phyloP scores from a whole-genome alignment of 1,140 invertebrate genomes.

The Dryas iulia region DNA sequence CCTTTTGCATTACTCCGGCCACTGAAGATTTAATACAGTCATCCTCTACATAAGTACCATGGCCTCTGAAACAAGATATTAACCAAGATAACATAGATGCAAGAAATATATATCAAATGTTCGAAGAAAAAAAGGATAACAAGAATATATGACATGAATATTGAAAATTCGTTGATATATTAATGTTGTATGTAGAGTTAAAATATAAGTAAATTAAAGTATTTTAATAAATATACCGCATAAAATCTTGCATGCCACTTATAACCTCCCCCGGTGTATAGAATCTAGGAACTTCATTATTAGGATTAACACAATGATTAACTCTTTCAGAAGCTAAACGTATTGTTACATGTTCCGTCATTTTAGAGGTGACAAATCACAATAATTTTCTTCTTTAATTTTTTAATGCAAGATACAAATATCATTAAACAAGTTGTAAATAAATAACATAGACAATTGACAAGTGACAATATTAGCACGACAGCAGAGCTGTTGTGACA shows the following conservation, averaged over 20 bases:
- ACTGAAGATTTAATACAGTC: slow-evolving; percentile 93
- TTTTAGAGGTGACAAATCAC: slow-evolving; percentile 31
- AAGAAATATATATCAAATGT: too few species aligned
- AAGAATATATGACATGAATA: too few species aligned
- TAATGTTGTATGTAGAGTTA: too few species aligned
- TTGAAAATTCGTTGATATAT: too few species aligned
- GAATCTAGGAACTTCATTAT: slow-evolving; percentile 82
- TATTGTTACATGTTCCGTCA: slow-evolving; percentile 79
- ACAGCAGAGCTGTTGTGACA: too few species aligned
- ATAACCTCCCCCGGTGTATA: slow-evolving; percentile 94
- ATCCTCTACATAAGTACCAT: slow-evolving; percentile 95
- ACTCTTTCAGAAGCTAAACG: slow-evolving; percentile 81
- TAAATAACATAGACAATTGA: not conserved
- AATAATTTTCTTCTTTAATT: too few species aligned
- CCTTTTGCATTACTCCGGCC: slow-evolving; percentile 94
- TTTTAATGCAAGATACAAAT: too few species aligned
- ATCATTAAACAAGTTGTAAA: not conserved
- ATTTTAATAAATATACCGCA: slow-evolving; percentile 83
- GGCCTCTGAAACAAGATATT: slow-evolving; percentile 87
- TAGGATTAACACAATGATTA: slow-evolving; percentile 80
- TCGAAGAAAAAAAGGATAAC: too few species aligned
- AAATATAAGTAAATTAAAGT: too few species aligned
- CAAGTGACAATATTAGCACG: not conserved
- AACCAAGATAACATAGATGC: not conserved
- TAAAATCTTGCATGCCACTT: slow-evolving; percentile 90